These are phyloP conservation scores for Labeo catla DNA, from an alignment of 2,113 vertebrate species.

Conservation along the genomic window DNA sequence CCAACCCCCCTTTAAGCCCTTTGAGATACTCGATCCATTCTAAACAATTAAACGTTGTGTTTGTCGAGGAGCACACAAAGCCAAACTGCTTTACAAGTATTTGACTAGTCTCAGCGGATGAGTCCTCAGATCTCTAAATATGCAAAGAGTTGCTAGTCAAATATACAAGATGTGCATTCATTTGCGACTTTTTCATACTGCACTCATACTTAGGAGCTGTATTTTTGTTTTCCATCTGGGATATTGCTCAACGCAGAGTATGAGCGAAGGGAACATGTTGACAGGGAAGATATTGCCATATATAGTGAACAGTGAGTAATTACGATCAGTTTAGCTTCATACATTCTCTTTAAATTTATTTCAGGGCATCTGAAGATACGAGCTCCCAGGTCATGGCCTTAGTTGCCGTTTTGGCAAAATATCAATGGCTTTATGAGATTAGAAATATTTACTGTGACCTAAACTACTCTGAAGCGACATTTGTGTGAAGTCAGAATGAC, in stretches of 20 bases:
- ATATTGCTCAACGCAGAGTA: conserved; percentile 44
- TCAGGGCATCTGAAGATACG: background rate
- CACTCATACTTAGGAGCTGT: conserved; percentile 12
- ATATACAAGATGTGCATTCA: background rate
- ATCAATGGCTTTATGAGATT: background rate
- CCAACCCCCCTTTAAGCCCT: conserved; percentile 39
- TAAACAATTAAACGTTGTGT: conserved; percentile 40
- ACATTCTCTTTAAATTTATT: background rate
- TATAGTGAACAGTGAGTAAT: background rate
- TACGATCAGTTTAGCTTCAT: background rate
- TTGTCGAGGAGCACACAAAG: conserved; percentile 20
- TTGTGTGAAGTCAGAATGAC: conserved; percentile 14
- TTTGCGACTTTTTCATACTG: conserved; percentile 5
- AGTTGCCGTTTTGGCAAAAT: background rate
- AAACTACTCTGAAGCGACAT: background rate
- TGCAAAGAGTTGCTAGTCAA: conserved; percentile 22
- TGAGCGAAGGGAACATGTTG: conserved; percentile 16
- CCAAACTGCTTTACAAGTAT: conserved; percentile 19
- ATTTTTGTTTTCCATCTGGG: conserved; percentile 54
- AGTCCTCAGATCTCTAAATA: conserved; percentile 25
- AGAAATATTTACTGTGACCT: background rate
- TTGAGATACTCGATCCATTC: conserved; percentile 29
- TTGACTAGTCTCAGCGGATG: background rate
- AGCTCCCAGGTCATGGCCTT: background rate
- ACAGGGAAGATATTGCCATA: conserved; percentile 42